Evolutionary conservation across 2,113 vertebrate genomes (phyloP), one percentile per base, ranked within the genome.

Genomic region (Toxostoma redivivum): DNA sequence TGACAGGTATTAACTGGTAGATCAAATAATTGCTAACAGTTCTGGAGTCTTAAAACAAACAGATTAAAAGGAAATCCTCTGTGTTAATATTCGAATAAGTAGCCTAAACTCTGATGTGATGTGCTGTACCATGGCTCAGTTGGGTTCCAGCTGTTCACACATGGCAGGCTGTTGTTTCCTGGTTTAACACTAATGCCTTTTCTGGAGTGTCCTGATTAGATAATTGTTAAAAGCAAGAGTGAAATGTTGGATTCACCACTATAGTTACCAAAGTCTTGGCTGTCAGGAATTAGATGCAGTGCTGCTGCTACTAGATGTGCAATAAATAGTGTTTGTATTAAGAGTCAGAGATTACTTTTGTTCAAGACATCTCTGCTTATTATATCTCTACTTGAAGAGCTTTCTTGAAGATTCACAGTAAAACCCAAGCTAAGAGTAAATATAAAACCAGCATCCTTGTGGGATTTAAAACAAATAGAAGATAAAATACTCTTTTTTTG

Each of bases 401-500:
- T 95, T 94, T 93, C 90, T 92, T 91, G 89, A 94, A 95, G 72
- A 94, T 83, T 90, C 88, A 76, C 28, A 70, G 74, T 69, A 94
- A 95, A 96, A 67, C 80, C 28, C 76, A 84, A 74, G 69, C 53
- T 86, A 84, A 76, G 61, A 44, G 74, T 90, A 96, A 95, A 81
- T 88, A 95, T 72, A 95, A 94, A 82, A 58, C 40, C 33, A 62
- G 58, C 66, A 86, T 92, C 78, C 90, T 90, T 84, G 72, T 74
- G 82, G 91, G 90, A 94, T 94, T 97, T 92, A 92, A 92, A 97
- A 94, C 62, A 97, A 97, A 96, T 65, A 94, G 23, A 86, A 88
- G 57, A 89, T 91, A 92, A 96, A 90, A 40, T 62, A 44, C 45
- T 57, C 30, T 85, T 73, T 81, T 93, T 71, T 86, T 79, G 35